Conservation (phyloP, 2,888 invertebrate genomes). For the Orchesellides sinensis region DNA sequence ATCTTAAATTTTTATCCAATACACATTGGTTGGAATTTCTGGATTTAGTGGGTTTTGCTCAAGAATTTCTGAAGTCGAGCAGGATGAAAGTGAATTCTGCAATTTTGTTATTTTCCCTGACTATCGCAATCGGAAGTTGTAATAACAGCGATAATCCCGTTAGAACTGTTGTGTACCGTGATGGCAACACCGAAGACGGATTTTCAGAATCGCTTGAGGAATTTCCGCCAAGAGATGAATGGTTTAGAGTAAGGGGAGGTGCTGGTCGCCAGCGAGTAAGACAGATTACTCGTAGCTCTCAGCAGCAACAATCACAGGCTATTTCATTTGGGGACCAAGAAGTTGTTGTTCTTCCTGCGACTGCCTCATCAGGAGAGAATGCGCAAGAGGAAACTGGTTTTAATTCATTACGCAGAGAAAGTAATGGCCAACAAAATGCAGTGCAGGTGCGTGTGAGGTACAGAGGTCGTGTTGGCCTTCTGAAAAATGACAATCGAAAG, state of each 20-base stretch:
- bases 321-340: neutral
- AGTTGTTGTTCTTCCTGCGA: neutral
- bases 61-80: no score
- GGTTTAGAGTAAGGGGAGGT: slow-evolving; percentile 33
- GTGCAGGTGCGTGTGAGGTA: slow-evolving; percentile 13
- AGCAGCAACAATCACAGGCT: neutral
- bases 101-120: neutral
- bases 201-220: slow-evolving; percentile 11
- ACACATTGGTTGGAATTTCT: no score
- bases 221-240: slow-evolving; percentile 31
- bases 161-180: slow-evolving; percentile 30
- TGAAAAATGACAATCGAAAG: neutral
- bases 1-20: no score
- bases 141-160: no score
- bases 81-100: no score
- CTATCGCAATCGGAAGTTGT: neutral
- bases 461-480: slow-evolving; percentile 22
- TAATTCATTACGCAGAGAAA: neutral
- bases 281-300: neutral
- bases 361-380: neutral
- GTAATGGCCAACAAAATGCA: neutral
- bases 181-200: neutral
- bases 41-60: no score
- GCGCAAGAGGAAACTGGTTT: neutral
- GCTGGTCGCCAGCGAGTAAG: neutral